Evolutionary conservation across 2,888 invertebrate genomes (phyloP).

Genomic region (Polydesmus complanatus): DNA sequence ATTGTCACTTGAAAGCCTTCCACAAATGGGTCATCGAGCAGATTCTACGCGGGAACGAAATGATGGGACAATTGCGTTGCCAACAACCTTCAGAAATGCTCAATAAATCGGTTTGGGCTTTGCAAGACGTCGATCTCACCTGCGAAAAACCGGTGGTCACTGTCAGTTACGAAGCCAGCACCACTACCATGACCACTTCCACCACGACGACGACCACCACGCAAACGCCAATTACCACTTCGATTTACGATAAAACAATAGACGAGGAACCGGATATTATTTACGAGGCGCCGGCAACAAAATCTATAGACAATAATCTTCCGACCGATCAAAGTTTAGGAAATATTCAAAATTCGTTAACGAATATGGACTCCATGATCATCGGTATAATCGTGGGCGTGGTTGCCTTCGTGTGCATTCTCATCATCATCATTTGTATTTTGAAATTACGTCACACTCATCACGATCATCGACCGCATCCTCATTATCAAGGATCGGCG

Average conservation of each 20-base stretch:
- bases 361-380: slow-evolving; percentile 80
- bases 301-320: not conserved
- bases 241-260: slow-evolving; percentile 29
- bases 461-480: slow-evolving; percentile 5
- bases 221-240: slow-evolving; percentile 53
- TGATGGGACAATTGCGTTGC: slow-evolving; percentile 42
- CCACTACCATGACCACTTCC: slow-evolving; percentile 30
- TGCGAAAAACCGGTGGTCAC: slow-evolving; percentile 43
- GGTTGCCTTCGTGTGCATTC: slow-evolving; percentile 74
- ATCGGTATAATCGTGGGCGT: slow-evolving; percentile 90
- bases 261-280: slow-evolving; percentile 31
- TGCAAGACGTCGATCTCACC: slow-evolving; percentile 65
- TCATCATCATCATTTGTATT: slow-evolving; percentile 73
- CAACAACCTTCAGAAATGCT: slow-evolving; percentile 53
- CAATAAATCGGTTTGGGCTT: slow-evolving; percentile 53
- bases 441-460: slow-evolving; percentile 46
- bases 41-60: slow-evolving; percentile 16
- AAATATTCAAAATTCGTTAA: slow-evolving; percentile 33
- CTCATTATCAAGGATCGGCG: not conserved
- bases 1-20: slow-evolving; percentile 65
- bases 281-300: slow-evolving; percentile 12
- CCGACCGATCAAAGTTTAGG: not conserved
- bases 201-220: slow-evolving; percentile 38
- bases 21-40: slow-evolving; percentile 50
- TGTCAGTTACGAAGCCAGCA: slow-evolving; percentile 21